Evolutionary conservation across 2,888 invertebrate genomes (phyloP), one percentile per base, ranked within the genome.

Genomic region (Cataglyphis rosenhaueri): DNA sequence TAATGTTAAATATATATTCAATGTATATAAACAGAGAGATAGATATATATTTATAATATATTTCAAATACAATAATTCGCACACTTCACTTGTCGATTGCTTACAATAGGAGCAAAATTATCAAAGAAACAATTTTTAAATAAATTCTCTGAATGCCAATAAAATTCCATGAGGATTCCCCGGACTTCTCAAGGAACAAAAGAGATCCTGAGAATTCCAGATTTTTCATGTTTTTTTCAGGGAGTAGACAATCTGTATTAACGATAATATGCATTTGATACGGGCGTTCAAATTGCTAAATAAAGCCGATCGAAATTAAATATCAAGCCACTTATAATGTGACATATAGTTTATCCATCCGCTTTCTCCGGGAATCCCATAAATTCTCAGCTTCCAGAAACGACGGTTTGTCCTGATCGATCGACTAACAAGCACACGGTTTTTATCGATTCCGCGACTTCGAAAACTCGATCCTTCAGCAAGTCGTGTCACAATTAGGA

Each of bases 361-460:
- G 21, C 8, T 65, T 65, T 55, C 38, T 68, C 38, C 0, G 4
- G 4, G 8, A 35, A 8, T 48, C 76, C 18, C 21, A 32, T 41
- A 70, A 41, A 70, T 68, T 70, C 8, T 15, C 38, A 21, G 9
- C 3, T 65, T 75, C 52, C 52, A 25, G 18, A 55, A 70, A 70
- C 15, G 41, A 38, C 25, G n/a, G 52, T n/a, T 55, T 38, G 76
- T 64, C 12, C 10, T 21, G 70, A 55, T 76, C 25, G 25, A 21
- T 21, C 15, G 52, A 55, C 15, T n/a, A 35, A 44, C 5, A 61
- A n/a, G n/a, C 76, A n/a, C 3, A 25, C 38, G 9, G 29, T 38
- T 68, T 70, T 76, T 71, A 41, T 41, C 29, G 15, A n/a, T 4
- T 18, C 18, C 48, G 9, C 15, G 44, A 25, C n/a, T 25, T 18